Evolutionary conservation across 2,888 invertebrate genomes (phyloP).

Genomic region (Brenthis ino): DNA sequence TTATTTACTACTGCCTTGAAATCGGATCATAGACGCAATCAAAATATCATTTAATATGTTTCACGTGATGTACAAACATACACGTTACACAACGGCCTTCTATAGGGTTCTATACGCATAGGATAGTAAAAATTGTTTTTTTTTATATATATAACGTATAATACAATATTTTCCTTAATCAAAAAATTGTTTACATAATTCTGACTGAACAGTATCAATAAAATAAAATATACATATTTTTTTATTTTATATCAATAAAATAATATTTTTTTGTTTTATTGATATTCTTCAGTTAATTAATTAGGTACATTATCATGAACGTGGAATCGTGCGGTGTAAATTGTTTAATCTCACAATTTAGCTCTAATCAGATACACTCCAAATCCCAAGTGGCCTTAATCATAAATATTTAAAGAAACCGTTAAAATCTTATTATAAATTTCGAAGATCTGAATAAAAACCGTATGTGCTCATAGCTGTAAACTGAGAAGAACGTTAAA

Average conservation of each 20-base stretch:
- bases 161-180: no score
- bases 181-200: no score
- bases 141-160: no score
- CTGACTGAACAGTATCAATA: no score
- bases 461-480: conserved; percentile 52
- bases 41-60: conserved; percentile 8
- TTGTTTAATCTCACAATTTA: conserved; percentile 7
- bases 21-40: conserved; percentile 4
- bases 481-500: conserved; percentile 53
- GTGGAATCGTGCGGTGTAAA: conserved; percentile 1
- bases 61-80: neutral
- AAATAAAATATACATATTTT: no score
- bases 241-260: no score
- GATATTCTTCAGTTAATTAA: no score
- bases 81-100: neutral
- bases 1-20: conserved; percentile 19
- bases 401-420: conserved; percentile 22
- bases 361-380: conserved; percentile 17
- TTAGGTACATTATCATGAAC: neutral
- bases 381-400: conserved; percentile 24
- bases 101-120: no score
- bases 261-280: no score
- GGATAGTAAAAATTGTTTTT: no score
- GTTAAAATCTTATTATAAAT: conserved; percentile 31
- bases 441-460: conserved; percentile 32